Evolutionary conservation across 2,888 invertebrate species (phyloP).

Genomic region (Xanthorhoe spadicearia): DNA sequence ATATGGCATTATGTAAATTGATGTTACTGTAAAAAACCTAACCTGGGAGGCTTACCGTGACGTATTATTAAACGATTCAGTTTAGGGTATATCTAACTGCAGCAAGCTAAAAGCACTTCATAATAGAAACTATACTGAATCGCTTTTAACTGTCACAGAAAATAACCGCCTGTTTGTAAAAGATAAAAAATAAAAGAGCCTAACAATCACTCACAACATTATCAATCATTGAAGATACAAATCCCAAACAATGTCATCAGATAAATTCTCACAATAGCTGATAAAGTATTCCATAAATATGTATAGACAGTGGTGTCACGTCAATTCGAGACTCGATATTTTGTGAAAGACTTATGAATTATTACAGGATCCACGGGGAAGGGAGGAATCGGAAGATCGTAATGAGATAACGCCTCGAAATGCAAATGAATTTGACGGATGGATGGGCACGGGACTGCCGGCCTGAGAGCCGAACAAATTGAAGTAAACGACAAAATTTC

Average conservation of each 20-base stretch:
- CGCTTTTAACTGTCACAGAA: too few relatives aligned
- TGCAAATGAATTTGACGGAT: constrained; percentile 74
- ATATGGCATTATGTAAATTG: background rate
- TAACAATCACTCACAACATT: background rate
- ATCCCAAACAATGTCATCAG: constrained; percentile 30
- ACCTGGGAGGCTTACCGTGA: too few relatives aligned
- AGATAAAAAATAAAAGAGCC: background rate
- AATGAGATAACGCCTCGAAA: constrained; percentile 73
- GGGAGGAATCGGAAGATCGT: constrained; percentile 63
- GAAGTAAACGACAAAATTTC: constrained; percentile 63
- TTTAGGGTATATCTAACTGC: too few relatives aligned
- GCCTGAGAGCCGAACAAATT: constrained; percentile 62
- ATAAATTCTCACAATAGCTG: constrained; percentile 42
- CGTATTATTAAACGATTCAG: too few relatives aligned
- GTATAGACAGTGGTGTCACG: constrained; percentile 47
- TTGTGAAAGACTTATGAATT: constrained; percentile 58
- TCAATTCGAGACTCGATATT: constrained; percentile 47
- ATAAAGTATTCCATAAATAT: constrained; percentile 56
- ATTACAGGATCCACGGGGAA: constrained; percentile 54
- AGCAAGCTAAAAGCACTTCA: too few relatives aligned
- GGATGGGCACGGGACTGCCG: constrained; percentile 52
- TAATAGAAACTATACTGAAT: too few relatives aligned
- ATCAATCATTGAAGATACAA: constrained; percentile 5
- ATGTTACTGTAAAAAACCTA: background rate
- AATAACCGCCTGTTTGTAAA: too few relatives aligned